phyloP scores from a whole-genome alignment of 1,140 invertebrate genomes.

The Leucophenga varia region DNA sequence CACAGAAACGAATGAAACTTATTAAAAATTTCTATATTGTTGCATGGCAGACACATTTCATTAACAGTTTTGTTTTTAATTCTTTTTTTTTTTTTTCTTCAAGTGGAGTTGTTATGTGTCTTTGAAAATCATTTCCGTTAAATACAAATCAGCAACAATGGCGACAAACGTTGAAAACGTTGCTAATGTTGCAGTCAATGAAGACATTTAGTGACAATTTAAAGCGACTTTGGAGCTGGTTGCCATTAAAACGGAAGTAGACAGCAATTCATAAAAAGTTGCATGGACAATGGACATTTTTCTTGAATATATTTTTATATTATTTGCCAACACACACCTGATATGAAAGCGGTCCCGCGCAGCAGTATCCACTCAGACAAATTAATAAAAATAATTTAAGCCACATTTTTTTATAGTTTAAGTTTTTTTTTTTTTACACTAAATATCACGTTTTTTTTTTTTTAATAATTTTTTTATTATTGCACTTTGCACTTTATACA shows the following conservation, averaged over 20 bases:
- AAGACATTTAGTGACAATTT: no score
- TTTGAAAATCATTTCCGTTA: no score
- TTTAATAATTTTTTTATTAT: no score
- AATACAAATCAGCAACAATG: no score
- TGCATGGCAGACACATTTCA: slow-evolving; percentile 29
- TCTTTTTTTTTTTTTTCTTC: slow-evolving; percentile 27
- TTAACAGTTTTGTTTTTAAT: slow-evolving; percentile 38
- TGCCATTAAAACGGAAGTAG: no score
- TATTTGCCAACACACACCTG: slow-evolving; percentile 34
- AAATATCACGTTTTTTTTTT: no score
- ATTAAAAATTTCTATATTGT: slow-evolving; percentile 27
- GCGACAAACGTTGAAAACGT: no score
- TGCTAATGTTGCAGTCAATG: no score
- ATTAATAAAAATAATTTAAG: slow-evolving; percentile 14
- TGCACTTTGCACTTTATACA: no score
- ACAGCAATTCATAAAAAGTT: no score
- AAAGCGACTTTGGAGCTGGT: no score
- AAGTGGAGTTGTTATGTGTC: slow-evolving; percentile 15
- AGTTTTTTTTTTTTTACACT: no score
- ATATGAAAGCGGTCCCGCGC: slow-evolving; percentile 31
- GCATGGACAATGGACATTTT: slow-evolving; percentile 6
- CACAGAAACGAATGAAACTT: slow-evolving; percentile 18
- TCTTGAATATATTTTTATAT: slow-evolving; percentile 13
- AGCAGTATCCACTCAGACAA: slow-evolving; percentile 30
- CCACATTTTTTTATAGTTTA: slow-evolving; percentile 17